Evolutionary conservation across 2,888 invertebrate genomes (phyloP).

Genomic region (Phaedon cochleariae): DNA sequence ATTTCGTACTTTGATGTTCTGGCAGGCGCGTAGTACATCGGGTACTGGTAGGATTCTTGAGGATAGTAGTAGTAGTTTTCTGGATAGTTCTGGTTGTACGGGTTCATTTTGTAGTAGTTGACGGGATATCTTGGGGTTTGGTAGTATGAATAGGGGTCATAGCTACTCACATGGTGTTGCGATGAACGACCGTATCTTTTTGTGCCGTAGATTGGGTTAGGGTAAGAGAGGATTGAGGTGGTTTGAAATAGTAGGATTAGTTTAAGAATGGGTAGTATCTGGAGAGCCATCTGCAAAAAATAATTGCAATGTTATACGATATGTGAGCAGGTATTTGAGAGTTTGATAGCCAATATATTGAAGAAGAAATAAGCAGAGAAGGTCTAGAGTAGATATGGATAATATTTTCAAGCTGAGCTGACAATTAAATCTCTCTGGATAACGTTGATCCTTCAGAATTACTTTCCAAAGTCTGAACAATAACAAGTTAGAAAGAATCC

Average conservation of each 20-base stretch:
- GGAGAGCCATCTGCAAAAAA: conserved; percentile 55
- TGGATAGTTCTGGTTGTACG: conserved; percentile 65
- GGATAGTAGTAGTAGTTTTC: conserved; percentile 64
- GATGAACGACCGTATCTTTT: conserved; percentile 58
- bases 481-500: not conserved
- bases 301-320: conserved; percentile 13
- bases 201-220: conserved; percentile 57
- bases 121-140: conserved; percentile 59
- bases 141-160: conserved; percentile 49
- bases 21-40: conserved; percentile 59
- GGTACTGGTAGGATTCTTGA: conserved; percentile 58
- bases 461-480: too few relatives aligned
- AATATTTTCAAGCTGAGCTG: too few relatives aligned
- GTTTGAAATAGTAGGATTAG: conserved; percentile 53
- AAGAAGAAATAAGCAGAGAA: too few relatives aligned
- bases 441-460: too few relatives aligned
- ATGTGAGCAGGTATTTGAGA: not conserved
- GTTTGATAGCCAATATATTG: not conserved
- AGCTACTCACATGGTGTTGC: conserved; percentile 29
- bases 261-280: conserved; percentile 52
- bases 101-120: conserved; percentile 62
- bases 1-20: conserved; percentile 63
- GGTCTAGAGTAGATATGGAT: too few relatives aligned
- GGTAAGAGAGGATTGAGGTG: conserved; percentile 51
- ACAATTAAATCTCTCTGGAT: too few relatives aligned